These are phyloP conservation scores for Gallinago media DNA, from an alignment of 2,113 vertebrate genomes.

Conservation along the genomic window DNA sequence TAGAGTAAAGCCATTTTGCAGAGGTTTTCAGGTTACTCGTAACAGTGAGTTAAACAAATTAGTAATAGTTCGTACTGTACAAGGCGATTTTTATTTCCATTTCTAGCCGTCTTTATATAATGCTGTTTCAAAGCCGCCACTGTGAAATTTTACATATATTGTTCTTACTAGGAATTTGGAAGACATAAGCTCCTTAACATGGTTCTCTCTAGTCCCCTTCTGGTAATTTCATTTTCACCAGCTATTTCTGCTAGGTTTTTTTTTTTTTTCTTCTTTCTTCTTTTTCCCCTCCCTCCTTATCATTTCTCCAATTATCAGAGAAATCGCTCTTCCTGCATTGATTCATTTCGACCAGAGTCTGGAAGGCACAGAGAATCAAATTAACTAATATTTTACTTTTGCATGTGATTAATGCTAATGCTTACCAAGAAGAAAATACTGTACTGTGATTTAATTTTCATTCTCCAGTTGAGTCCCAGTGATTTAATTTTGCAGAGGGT, in stretches of 20 bases:
- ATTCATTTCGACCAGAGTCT: constrained; percentile 59
- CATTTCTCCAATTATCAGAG: constrained; percentile 42
- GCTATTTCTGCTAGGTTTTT: background rate
- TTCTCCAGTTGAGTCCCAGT: constrained; percentile 59
- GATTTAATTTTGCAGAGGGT: constrained; percentile 68
- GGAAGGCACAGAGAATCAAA: constrained; percentile 69
- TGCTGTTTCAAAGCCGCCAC: background rate
- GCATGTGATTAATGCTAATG: constrained; percentile 69
- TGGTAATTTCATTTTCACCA: constrained; percentile 30
- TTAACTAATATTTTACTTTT: constrained; percentile 74
- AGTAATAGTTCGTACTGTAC: background rate
- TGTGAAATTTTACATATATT: background rate
- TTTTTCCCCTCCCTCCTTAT: background rate
- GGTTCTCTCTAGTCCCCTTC: background rate
- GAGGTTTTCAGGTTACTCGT: background rate
- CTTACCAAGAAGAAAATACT: constrained; percentile 69
- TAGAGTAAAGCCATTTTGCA: background rate
- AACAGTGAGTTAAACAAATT: background rate
- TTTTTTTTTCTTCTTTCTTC: background rate
- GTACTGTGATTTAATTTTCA: constrained; percentile 69
- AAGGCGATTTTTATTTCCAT: background rate
- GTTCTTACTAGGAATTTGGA: background rate
- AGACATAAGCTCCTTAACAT: background rate
- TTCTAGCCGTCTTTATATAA: background rate
- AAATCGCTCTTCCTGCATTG: constrained; percentile 57